Percentiles rank a stretch among this genome's conserved stretches.
Conservation (phyloP, 2,888 invertebrate species). For the Lamproptera curius region DNA sequence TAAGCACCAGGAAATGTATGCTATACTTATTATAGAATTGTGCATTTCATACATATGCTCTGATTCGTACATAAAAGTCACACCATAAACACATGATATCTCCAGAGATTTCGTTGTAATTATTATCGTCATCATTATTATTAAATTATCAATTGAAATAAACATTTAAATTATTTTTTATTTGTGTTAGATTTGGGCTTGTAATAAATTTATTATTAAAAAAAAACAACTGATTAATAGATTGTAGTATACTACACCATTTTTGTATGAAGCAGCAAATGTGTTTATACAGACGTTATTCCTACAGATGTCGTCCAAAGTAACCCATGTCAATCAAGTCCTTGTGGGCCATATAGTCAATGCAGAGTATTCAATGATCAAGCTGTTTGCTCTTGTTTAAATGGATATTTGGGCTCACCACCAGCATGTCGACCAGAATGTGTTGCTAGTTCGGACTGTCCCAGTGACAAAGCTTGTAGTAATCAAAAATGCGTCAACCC, state of each 20-base stretch:
- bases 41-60: too few relatives aligned
- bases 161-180: too few relatives aligned
- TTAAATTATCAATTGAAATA: too few relatives aligned
- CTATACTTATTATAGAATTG: not conserved
- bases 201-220: too few relatives aligned
- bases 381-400: conserved; percentile 83
- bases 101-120: too few relatives aligned
- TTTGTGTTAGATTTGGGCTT: too few relatives aligned
- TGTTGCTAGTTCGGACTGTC: conserved; percentile 84
- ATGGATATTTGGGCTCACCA: conserved; percentile 81
- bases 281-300: conserved; percentile 12
- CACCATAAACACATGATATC: too few relatives aligned
- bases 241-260: too few relatives aligned
- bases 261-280: too few relatives aligned
- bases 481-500: conserved; percentile 86
- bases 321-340: conserved; percentile 80
- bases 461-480: conserved; percentile 82
- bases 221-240: too few relatives aligned
- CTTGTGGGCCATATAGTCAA: conserved; percentile 81
- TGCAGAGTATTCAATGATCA: conserved; percentile 80
- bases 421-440: conserved; percentile 86
- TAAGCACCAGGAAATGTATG: not conserved
- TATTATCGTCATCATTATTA: too few relatives aligned
- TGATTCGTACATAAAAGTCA: too few relatives aligned
- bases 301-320: conserved; percentile 53